These are phyloP conservation scores for Drosophila serrata DNA, from an alignment of 1,140 invertebrate species.

Conservation along the genomic window DNA sequence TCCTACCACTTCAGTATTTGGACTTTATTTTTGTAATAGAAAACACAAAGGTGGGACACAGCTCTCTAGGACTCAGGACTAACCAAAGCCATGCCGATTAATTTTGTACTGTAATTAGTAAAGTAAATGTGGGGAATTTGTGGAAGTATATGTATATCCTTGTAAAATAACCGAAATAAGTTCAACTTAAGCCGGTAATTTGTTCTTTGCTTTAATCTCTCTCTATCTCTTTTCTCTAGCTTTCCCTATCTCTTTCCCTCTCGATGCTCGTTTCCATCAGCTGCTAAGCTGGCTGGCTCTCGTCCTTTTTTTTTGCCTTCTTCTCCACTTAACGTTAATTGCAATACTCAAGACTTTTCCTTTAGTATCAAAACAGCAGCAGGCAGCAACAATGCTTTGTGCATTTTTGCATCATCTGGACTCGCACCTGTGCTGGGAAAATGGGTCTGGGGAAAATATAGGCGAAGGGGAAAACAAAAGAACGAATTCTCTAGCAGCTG, in stretches of 20 bases:
- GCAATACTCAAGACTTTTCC: constrained; percentile 55
- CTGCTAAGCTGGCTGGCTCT: constrained; percentile 9
- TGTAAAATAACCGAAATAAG: constrained; percentile 28
- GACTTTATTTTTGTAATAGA: background rate
- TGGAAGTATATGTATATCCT: background rate
- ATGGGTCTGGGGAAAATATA: background rate
- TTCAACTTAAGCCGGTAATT: constrained; percentile 36
- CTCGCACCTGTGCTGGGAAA: background rate
- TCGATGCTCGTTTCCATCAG: constrained; percentile 28
- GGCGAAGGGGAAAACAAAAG: constrained; percentile 49
- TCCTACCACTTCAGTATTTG: too few species aligned
- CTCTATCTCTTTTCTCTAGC: background rate
- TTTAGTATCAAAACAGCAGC: constrained; percentile 22
- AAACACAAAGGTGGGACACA: background rate
- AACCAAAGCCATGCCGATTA: background rate
- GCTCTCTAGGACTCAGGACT: background rate
- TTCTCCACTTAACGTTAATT: constrained; percentile 67
- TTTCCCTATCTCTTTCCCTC: background rate
- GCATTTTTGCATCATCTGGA: constrained; percentile 46
- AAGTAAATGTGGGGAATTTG: background rate
- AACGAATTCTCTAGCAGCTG: constrained; percentile 36
- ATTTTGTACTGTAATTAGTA: constrained; percentile 16
- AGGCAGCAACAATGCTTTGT: constrained; percentile 18
- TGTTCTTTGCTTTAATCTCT: constrained; percentile 28
- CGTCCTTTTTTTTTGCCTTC: background rate